phyloP scores from a whole-genome alignment of 2,797 vertebrate species.

The Arrhamphus sclerolepis region DNA sequence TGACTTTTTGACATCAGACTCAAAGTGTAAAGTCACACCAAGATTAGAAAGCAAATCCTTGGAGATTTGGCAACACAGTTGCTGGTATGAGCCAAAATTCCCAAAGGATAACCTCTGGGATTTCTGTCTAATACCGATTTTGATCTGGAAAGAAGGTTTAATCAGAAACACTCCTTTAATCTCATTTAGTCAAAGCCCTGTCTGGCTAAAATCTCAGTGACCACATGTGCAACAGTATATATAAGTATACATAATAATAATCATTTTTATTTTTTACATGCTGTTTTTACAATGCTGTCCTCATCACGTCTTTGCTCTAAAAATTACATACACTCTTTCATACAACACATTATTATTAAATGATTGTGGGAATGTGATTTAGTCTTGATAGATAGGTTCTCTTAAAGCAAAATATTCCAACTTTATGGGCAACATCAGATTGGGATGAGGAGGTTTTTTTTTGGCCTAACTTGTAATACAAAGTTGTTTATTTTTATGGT shows the following conservation, averaged over 20 bases:
- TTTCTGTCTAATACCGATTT: slow-evolving; percentile 60
- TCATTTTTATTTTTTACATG: too few relatives aligned
- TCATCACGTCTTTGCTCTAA: too few relatives aligned
- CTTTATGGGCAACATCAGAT: too few relatives aligned
- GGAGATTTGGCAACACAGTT: slow-evolving; percentile 59
- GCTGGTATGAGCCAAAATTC: slow-evolving; percentile 47
- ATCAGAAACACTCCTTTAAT: slow-evolving; percentile 40
- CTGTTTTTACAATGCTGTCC: too few relatives aligned
- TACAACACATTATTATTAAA: too few relatives aligned
- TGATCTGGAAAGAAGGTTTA: slow-evolving; percentile 60
- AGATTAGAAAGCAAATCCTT: slow-evolving; percentile 73
- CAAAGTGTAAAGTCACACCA: slow-evolving; percentile 44
- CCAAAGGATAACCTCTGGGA: slow-evolving; percentile 49
- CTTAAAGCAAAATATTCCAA: too few relatives aligned
- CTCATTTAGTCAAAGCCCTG: slow-evolving; percentile 41
- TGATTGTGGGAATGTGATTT: too few relatives aligned
- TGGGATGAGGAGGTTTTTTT: background rate
- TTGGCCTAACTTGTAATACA: background rate
- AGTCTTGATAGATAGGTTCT: too few relatives aligned
- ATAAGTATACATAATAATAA: too few relatives aligned
- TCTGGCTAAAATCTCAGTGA: slow-evolving; percentile 18
- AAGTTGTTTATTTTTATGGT: background rate
- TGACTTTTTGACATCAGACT: too few relatives aligned
- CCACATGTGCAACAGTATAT: slow-evolving; percentile 20
- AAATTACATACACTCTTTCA: too few relatives aligned